Base-by-base conservation (phyloP, 2,888 invertebrate species). In the Eupeodes latifasciatus region DNA sequence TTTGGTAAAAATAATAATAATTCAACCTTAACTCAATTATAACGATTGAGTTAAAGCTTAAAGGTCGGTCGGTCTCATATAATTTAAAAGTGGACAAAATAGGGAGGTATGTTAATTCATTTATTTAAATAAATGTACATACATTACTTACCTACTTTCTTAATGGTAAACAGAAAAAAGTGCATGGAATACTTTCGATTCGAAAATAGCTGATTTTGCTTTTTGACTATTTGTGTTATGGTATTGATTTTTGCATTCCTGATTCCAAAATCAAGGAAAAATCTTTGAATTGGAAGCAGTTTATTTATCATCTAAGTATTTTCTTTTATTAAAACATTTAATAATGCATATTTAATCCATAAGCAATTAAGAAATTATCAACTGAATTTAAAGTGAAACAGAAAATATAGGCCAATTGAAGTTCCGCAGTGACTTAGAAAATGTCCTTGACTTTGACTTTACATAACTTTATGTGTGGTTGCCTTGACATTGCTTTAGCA, bases 371-470 rank as follows among this genome's bases (percentile, higher is more conserved):
- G 34, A 59, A 59, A 67, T 67, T n/a, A 51, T 67, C 3, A 10
- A 67, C 27, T 44, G 5, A 16, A 51, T 10, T 16, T 3, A 16
- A 51, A 51, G 34, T 51, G 34, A 3, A 11, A 5, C 6, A 3
- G 1, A 34, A n/a, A 51, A 51, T 51, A n/a, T 6, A 34, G 27
- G 27, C 7, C 14, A 47, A 62, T 16, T 5, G 44, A 19, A 49
- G 5, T 14, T 11, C 16, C 40, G 47, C 49, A 59, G 40, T 61
- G 34, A 55, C 53, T 67, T 64, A 49, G 19, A 36, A 34, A 55
- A 47, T 40, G 81, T 81, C 78, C 85, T 86, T 85, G 77, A 81
- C 77, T 47, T 85, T 40, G 61, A 49, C 16, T 72, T 86, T 82
- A 78, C 14, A 61, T 81, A 86, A 81, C 67, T 57, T n/a, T 16